Evolutionary conservation across 1,140 invertebrate genomes (phyloP).

Genomic region (Ectropis grisescens): DNA sequence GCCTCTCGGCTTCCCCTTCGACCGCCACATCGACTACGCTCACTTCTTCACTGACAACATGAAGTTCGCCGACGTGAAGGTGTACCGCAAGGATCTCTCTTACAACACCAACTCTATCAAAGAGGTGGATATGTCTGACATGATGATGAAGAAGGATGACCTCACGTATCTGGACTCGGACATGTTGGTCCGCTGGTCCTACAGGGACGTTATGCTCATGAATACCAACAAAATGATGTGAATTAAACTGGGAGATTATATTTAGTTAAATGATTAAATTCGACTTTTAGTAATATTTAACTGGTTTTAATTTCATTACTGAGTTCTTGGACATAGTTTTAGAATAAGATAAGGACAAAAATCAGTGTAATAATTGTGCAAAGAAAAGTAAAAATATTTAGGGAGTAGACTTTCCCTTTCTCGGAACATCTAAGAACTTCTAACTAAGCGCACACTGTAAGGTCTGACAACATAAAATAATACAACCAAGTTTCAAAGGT

Average conservation of each 20-base stretch:
- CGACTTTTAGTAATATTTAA: too few relatives aligned
- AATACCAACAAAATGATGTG: constrained; percentile 45
- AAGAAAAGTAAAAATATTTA: too few relatives aligned
- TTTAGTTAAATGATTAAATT: too few relatives aligned
- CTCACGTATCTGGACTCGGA: constrained; percentile 43
- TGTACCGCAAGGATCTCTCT: constrained; percentile 70
- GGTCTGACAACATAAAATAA: too few relatives aligned
- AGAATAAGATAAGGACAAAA: too few relatives aligned
- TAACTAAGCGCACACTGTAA: too few relatives aligned
- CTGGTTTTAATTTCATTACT: too few relatives aligned
- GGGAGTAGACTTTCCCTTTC: too few relatives aligned
- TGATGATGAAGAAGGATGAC: constrained; percentile 51
- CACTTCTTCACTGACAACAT: constrained; percentile 75
- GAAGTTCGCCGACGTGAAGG: constrained; percentile 74
- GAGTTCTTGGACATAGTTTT: too few relatives aligned
- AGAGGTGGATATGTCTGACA: constrained; percentile 38
- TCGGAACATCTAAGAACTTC: too few relatives aligned
- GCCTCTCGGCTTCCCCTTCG: constrained; percentile 79
- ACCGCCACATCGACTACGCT: constrained; percentile 72
- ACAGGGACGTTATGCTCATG: constrained; percentile 52
- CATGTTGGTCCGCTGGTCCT: constrained; percentile 37
- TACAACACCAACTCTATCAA: constrained; percentile 34
- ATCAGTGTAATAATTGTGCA: too few relatives aligned
- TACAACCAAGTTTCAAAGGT: too few relatives aligned
- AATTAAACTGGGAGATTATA: not conserved